phyloP scores from a whole-genome alignment of 2,888 invertebrate genomes.

The Corbicula japonica region DNA sequence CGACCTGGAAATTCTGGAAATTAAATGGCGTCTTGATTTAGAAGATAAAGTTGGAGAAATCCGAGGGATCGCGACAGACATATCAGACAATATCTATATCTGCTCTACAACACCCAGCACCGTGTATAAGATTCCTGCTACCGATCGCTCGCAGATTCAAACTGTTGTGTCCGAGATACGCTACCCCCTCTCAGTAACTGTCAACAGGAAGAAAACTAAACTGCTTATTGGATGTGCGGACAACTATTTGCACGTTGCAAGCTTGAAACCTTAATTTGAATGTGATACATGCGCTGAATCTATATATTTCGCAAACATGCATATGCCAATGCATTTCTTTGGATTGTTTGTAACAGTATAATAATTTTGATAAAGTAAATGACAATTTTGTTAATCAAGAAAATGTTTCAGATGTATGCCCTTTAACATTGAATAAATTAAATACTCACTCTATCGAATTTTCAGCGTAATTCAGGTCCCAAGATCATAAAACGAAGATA shows the following conservation, averaged over 20 bases:
- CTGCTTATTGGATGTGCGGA: constrained; percentile 13
- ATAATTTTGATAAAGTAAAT: no score
- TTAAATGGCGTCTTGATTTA: not conserved
- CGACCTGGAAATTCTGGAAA: constrained; percentile 6
- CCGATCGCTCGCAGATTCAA: not conserved
- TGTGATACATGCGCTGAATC: no score
- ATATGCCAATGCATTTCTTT: no score
- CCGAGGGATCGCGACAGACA: constrained; percentile 2
- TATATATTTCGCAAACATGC: no score
- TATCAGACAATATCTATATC: constrained; percentile 9
- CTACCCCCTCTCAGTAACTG: not conserved
- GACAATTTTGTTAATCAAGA: no score
- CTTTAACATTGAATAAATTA: no score
- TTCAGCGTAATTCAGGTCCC: no score
- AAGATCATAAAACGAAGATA: no score
- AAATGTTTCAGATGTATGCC: no score
- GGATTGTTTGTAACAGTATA: no score
- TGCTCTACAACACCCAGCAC: not conserved
- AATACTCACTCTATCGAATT: no score
- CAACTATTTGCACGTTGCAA: constrained; percentile 14
- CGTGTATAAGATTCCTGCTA: not conserved
- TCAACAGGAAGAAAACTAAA: constrained; percentile 5
- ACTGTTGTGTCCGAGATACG: not conserved
- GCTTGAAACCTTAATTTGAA: no score
- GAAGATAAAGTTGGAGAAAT: constrained; percentile 1